Evolutionary conservation across 2,113 vertebrate species (phyloP).

Genomic region (Tringa solitaria): DNA sequence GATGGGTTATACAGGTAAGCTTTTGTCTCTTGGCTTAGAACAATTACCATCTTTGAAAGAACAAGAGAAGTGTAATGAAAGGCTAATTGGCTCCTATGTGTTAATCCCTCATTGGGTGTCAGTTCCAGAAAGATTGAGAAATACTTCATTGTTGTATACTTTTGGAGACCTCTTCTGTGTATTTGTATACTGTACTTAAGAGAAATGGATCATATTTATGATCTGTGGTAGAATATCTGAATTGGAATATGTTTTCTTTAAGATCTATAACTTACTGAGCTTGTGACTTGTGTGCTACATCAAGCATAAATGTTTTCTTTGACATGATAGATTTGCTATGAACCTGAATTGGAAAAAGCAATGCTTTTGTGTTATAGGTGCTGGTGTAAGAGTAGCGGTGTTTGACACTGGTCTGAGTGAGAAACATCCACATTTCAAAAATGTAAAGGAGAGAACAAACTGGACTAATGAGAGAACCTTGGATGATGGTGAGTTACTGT

Average conservation of each 20-base stretch:
- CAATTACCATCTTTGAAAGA: not conserved
- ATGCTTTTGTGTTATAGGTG: constrained; percentile 70
- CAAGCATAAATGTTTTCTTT: not conserved
- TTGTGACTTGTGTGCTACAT: not conserved
- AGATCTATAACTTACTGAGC: not conserved
- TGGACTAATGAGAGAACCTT: constrained; percentile 99
- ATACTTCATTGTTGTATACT: not conserved
- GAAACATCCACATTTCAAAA: constrained; percentile 98
- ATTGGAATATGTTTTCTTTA: not conserved
- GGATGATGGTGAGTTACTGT: constrained; percentile 86
- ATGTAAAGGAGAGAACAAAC: constrained; percentile 98
- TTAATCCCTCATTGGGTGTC: not conserved
- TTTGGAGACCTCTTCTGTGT: not conserved
- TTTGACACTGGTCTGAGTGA: constrained; percentile 98
- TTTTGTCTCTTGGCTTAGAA: not conserved
- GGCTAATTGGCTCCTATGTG: not conserved
- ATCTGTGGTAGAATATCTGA: not conserved
- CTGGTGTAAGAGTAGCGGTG: constrained; percentile 94
- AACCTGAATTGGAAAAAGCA: not conserved
- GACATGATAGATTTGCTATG: not conserved
- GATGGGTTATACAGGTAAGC: constrained; percentile 94
- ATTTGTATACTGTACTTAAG: not conserved
- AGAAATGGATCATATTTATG: not conserved
- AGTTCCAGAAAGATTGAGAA: not conserved
- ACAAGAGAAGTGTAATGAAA: not conserved